phyloP scores from a whole-genome alignment of 2,888 invertebrate genomes.

The Agrochola lota region DNA sequence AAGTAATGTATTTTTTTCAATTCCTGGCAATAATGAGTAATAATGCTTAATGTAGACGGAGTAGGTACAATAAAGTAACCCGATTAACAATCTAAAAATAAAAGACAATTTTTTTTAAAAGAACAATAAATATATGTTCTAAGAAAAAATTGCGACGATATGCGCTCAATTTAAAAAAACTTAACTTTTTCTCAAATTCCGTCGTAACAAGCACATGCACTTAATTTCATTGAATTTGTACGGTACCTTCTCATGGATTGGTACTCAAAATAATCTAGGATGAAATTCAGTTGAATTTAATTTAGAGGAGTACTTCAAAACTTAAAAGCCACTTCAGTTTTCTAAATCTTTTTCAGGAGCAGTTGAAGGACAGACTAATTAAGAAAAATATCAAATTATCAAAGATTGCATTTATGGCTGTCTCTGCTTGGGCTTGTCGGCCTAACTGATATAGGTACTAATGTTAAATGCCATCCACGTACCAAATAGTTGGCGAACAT shows the following conservation, averaged over 20 bases:
- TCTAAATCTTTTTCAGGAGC: neutral
- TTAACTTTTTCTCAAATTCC: neutral
- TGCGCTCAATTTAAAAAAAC: neutral
- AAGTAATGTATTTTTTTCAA: neutral
- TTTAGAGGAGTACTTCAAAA: neutral
- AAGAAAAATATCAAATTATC: neutral
- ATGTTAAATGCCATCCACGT: neutral
- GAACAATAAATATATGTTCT: neutral
- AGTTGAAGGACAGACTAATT: neutral
- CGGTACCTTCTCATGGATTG: neutral
- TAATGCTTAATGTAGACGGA: neutral
- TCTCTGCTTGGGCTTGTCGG: neutral
- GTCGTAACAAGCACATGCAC: constrained; percentile 9
- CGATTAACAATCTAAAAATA: neutral
- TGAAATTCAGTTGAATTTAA: neutral
- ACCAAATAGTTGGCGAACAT: neutral
- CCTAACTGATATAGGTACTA: neutral
- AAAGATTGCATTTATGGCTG: neutral
- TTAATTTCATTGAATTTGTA: neutral
- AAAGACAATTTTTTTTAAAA: neutral
- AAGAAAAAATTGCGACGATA: neutral
- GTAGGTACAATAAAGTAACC: neutral
- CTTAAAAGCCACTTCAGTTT: neutral
- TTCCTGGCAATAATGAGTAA: neutral
- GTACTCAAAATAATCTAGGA: neutral